Conservation (phyloP, 2,888 invertebrate genomes). For the Zaprionus lineosus region DNA sequence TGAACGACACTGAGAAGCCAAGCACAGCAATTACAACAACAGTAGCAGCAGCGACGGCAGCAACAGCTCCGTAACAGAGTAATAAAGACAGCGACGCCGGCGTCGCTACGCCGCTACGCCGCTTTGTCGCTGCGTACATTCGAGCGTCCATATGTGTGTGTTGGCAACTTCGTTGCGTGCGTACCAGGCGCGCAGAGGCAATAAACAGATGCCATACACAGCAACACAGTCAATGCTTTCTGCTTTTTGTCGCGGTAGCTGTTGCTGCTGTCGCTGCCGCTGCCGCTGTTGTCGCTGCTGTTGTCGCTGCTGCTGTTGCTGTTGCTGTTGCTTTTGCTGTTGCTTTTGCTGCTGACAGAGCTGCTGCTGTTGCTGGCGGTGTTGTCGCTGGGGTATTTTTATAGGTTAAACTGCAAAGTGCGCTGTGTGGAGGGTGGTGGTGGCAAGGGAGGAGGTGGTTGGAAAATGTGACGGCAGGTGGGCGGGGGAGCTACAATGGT, state of each 20-base stretch:
- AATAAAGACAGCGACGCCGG: constrained; percentile 2
- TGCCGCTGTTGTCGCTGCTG: constrained; percentile 52
- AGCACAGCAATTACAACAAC: constrained; percentile 7
- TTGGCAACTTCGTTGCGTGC: constrained; percentile 71
- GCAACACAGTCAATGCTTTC: constrained; percentile 21
- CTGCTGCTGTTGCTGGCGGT: constrained; percentile 37
- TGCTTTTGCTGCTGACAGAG: constrained; percentile 41
- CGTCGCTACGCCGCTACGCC: no score
- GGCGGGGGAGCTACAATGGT: constrained; percentile 7
- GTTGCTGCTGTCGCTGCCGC: constrained; percentile 40
- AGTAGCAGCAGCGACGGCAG: constrained; percentile 9
- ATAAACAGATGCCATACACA: constrained; percentile 27
- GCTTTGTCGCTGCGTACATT: constrained; percentile 10
- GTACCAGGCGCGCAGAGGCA: constrained; percentile 69
- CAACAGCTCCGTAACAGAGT: constrained; percentile 42
- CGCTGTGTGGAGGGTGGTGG: constrained; percentile 33
- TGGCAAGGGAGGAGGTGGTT: background rate
- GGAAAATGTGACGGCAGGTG: background rate
- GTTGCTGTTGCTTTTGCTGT: constrained; percentile 38
- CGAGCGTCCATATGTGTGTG: constrained; percentile 59
- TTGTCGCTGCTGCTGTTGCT: constrained; percentile 38
- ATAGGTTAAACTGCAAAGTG: constrained; percentile 76
- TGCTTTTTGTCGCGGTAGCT: constrained; percentile 42
- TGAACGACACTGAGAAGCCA: constrained; percentile 49
- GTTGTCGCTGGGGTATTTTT: constrained; percentile 68